phyloP scores from a whole-genome alignment of 2,888 invertebrate genomes.

The Cyclophora albipunctata region DNA sequence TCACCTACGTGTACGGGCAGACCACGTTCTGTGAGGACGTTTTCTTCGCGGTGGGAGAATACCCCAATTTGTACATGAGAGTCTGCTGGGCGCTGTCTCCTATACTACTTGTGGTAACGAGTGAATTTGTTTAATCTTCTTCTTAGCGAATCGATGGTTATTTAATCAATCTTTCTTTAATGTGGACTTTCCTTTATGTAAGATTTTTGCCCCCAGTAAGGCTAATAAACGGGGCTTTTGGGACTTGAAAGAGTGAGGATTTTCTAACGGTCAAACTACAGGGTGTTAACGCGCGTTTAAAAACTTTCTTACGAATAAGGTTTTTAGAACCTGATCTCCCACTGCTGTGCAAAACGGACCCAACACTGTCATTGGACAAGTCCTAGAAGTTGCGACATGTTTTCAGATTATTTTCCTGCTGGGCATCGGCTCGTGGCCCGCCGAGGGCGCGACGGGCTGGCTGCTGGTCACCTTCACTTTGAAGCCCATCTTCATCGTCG shows the following conservation, averaged over 20 bases:
- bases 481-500: slow-evolving; percentile 35
- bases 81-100: slow-evolving; percentile 59
- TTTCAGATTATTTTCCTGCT: slow-evolving; percentile 34
- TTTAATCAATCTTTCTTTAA: not conserved
- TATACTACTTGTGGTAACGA: slow-evolving; percentile 37
- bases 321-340: no score
- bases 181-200: no score
- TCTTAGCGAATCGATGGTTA: no score
- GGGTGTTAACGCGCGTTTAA: no score
- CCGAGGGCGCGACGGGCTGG: slow-evolving; percentile 38
- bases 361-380: no score
- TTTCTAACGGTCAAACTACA: no score
- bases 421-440: slow-evolving; percentile 22
- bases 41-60: slow-evolving; percentile 55
- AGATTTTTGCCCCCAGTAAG: no score
- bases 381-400: not conserved
- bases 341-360: no score
- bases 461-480: slow-evolving; percentile 29
- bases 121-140: not conserved
- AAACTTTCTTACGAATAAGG: no score
- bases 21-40: slow-evolving; percentile 59
- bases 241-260: no score
- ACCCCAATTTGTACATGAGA: slow-evolving; percentile 53
- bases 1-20: slow-evolving; percentile 58
- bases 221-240: no score